Conservation (phyloP, 35 echinoderm and acorn worm genomes). For the Lytechinus variegatus region DNA sequence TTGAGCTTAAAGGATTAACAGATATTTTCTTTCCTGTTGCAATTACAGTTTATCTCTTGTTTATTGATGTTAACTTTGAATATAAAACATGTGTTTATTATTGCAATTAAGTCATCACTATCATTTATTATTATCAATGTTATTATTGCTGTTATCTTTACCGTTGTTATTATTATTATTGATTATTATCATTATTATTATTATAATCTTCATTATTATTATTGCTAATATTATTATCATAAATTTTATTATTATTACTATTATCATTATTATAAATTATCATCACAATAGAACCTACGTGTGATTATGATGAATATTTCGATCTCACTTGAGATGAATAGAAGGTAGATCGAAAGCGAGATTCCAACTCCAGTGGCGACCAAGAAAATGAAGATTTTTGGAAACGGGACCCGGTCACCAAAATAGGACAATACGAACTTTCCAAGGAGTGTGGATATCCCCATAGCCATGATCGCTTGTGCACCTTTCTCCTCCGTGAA, state of each 20-base stretch:
- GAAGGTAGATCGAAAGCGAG: constrained; percentile 71
- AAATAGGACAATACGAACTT: constrained; percentile 74
- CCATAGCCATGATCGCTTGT: constrained; percentile 66
- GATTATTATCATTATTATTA: too few relatives aligned
- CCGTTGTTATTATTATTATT: too few relatives aligned
- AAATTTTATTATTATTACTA: too few relatives aligned
- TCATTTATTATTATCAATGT: too few relatives aligned
- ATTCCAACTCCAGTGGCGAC: constrained; percentile 73
- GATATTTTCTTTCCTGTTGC: not conserved
- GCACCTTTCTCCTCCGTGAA: constrained; percentile 68
- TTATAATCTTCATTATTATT: not conserved
- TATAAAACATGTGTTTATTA: not conserved
- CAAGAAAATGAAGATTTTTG: constrained; percentile 81
- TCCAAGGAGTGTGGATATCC: constrained; percentile 68
- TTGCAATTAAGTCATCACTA: not conserved
- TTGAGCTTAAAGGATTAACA: too few relatives aligned
- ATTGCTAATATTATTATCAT: not conserved
- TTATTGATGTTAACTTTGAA: not conserved
- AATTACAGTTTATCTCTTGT: not conserved
- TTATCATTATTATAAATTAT: not conserved
- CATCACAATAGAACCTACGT: constrained; percentile 36
- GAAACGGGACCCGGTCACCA: constrained; percentile 81
- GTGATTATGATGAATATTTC: constrained; percentile 67
- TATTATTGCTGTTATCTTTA: too few relatives aligned
- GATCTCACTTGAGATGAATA: constrained; percentile 51